These are phyloP conservation scores for Falco biarmicus DNA, from an alignment of 2,797 vertebrate species.

Conservation along the genomic window DNA sequence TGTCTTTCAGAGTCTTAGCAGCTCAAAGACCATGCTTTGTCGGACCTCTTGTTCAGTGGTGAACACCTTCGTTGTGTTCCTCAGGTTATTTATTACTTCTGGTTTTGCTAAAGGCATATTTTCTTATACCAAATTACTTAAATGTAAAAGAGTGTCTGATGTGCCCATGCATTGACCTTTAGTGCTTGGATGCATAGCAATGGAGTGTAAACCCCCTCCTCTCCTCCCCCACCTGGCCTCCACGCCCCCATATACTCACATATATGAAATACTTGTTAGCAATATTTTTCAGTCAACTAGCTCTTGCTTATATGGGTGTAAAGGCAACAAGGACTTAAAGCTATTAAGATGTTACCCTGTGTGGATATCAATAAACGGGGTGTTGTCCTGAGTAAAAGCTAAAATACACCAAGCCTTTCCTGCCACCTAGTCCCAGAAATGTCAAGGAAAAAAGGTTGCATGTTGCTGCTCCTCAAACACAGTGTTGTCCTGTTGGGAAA, in stretches of 20 bases:
- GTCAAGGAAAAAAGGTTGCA: neutral
- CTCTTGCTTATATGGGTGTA: neutral
- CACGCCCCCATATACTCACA: neutral
- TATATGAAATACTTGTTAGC: neutral
- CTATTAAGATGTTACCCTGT: neutral
- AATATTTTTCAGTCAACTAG: neutral
- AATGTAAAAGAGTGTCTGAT: neutral
- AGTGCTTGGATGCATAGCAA: neutral
- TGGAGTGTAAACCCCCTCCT: neutral
- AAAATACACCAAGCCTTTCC: neutral
- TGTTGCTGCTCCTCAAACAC: neutral
- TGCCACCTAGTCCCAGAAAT: neutral
- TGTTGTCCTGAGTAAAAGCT: neutral
- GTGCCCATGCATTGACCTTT: neutral
- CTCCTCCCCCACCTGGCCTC: neutral
- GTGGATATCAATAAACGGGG: neutral
- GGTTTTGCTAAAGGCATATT: neutral
- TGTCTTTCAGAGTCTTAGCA: neutral
- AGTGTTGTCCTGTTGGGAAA: neutral
- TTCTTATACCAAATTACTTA: neutral
- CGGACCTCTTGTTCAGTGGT: neutral
- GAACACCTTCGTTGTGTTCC: neutral
- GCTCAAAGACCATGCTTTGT: neutral
- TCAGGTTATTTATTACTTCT: neutral
- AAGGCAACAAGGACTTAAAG: neutral